Conservation (phyloP, 2,797 vertebrate species). For the Gymnodraco acuticeps region DNA sequence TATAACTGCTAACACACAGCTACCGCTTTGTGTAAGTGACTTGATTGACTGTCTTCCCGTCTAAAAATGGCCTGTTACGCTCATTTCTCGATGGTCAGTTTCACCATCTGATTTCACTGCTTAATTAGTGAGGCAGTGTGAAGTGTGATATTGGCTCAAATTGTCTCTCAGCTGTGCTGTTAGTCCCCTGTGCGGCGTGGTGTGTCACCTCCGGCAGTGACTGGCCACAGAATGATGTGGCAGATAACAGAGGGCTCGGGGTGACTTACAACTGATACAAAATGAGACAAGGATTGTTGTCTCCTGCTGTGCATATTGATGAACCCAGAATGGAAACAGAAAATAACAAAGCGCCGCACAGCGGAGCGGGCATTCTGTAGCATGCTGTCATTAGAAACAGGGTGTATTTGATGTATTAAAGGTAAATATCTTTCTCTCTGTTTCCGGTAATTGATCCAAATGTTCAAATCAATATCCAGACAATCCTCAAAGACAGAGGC, state of each 20-base stretch:
- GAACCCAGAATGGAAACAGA: conserved; percentile 36
- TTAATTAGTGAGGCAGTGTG: conserved; percentile 75
- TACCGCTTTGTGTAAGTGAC: conserved; percentile 16
- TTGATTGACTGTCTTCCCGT: conserved; percentile 54
- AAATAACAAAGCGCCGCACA: conserved; percentile 29
- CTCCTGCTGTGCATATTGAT: conserved; percentile 71
- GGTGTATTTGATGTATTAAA: not conserved
- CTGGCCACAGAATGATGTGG: conserved; percentile 69
- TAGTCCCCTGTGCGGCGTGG: conserved; percentile 65
- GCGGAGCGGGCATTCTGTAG: conserved; percentile 2
- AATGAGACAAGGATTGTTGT: conserved; percentile 72
- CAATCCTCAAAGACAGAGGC: conserved; percentile 19
- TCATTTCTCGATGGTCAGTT: conserved; percentile 71
- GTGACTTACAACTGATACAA: conserved; percentile 72
- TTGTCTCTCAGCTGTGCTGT: conserved; percentile 68
- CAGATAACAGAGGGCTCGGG: conserved; percentile 74
- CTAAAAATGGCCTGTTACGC: conserved; percentile 61
- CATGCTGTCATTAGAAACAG: conserved; percentile 11
- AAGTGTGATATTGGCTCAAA: conserved; percentile 78
- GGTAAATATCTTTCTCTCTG: conserved; percentile 1
- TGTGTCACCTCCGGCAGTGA: conserved; percentile 71
- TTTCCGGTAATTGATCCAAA: conserved; percentile 31
- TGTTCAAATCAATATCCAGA: conserved; percentile 40
- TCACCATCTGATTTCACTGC: conserved; percentile 74
- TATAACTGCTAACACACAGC: not conserved